Percentiles rank a stretch among this genome's conserved stretches.
Conservation (phyloP, 2,797 vertebrate species). For the Sebastes kiyomatsui region DNA sequence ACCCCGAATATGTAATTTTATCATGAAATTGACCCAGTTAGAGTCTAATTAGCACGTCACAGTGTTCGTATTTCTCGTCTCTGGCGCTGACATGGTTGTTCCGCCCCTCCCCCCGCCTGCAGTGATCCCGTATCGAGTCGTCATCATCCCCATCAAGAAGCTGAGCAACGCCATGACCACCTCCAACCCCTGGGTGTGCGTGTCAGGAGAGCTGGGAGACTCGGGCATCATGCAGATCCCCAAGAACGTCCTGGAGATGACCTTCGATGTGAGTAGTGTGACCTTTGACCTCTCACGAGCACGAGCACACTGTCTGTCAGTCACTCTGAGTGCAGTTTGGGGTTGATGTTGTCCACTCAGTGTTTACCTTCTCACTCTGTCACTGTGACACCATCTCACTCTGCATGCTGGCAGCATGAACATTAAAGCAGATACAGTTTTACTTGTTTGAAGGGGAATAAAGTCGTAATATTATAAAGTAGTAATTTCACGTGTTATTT, state of each 20-base stretch:
- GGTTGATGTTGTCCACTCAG: background rate
- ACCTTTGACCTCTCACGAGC: conserved; percentile 7
- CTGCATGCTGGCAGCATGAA: background rate
- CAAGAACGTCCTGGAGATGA: conserved; percentile 96
- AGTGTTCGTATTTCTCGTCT: background rate
- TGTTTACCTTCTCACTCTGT: background rate
- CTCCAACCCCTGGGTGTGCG: conserved; percentile 95
- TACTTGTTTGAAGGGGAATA: background rate
- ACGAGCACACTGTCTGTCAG: background rate
- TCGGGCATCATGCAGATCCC: conserved; percentile 93
- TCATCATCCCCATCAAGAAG: conserved; percentile 95
- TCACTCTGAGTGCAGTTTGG: background rate
- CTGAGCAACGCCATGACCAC: conserved; percentile 93
- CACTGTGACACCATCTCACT: background rate
- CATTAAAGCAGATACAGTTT: background rate
- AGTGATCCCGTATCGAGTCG: conserved; percentile 94
- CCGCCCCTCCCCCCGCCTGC: background rate
- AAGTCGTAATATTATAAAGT: too few species aligned
- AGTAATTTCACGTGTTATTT: too few species aligned
- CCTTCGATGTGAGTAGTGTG: conserved; percentile 88
- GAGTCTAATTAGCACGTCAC: background rate
- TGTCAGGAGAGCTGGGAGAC: conserved; percentile 92
- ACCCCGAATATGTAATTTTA: background rate
- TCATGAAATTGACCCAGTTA: background rate
- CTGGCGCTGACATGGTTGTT: background rate